Base-by-base conservation (phyloP, 1,140 invertebrate species). In the Himalopsyche phryganea region DNA sequence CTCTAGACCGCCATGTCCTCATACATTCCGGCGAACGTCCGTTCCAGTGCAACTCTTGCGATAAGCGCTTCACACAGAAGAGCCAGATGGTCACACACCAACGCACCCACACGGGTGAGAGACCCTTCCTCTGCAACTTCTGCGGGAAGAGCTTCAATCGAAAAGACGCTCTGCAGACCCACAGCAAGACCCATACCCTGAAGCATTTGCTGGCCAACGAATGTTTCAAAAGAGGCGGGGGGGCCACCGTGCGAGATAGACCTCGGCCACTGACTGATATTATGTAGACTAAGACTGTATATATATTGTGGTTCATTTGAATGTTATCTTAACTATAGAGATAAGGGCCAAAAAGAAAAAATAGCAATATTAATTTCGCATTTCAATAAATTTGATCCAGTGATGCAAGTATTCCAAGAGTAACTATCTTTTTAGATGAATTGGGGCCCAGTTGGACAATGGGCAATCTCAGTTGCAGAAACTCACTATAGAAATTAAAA, bases 141-240 rank as follows among this genome's bases (percentile, higher is more conserved):
- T 82, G 80, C 66, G 79, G 80, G 1, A 79, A 80, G 65, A 71
- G 72, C 13, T 82, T 83, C 65, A 76, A 74, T 56, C 75, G 61
- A n/a, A 58, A 48, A 18, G 61, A 63, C 44, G 56, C 61, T 9
- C 48, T 63, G 13, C 58, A 66, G 10, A 69, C 69, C 11, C 61
- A 63, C 40, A 64, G 57, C 7, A 53, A 54, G 13, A 63, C 53
- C 15, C 61, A 63, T 28, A 63, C 61, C 1, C 45, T 63, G 15
- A 59, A 56, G 32, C 61, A 63, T 15, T 42, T 63, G 19, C 19
- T 63, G 35, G 52, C 33, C 5, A 52, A 50, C 9, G 61, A 63
- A 45, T 33, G 13, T 6, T 63, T 38, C 42, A 54, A 42, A 50
- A 41, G 57, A 2, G 61, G 61, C 40, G 61, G 61, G 1, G 61